Evolutionary conservation across 2,888 invertebrate species (phyloP).

Genomic region (Chirona hameri): DNA sequence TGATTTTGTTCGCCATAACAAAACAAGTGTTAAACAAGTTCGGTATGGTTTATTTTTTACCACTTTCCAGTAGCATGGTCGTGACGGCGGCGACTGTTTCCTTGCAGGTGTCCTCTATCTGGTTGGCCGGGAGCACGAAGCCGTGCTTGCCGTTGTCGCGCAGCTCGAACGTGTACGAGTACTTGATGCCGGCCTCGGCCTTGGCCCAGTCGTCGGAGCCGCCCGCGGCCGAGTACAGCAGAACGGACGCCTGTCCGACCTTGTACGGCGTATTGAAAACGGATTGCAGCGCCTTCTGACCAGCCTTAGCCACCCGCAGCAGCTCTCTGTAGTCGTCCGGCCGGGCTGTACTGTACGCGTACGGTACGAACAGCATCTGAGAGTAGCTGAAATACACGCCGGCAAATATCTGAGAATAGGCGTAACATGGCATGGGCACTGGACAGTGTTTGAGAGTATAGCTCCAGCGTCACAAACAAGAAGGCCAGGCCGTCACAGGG

Average conservation of each 20-base stretch:
- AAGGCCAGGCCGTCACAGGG: no score
- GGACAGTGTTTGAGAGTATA: no score
- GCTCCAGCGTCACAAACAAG: no score
- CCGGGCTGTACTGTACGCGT: constrained; percentile 41
- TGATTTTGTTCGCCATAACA: no score
- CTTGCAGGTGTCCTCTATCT: constrained; percentile 69
- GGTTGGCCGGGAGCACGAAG: constrained; percentile 73
- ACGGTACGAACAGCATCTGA: constrained; percentile 45
- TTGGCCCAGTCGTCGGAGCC: constrained; percentile 39
- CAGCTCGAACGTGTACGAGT: constrained; percentile 83
- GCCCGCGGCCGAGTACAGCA: constrained; percentile 36
- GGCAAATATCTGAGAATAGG: no score
- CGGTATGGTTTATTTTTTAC: no score
- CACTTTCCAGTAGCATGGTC: constrained; percentile 37
- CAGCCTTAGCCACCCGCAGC: constrained; percentile 11
- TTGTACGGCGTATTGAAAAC: constrained; percentile 37
- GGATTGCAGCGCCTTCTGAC: constrained; percentile 26
- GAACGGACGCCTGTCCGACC: constrained; percentile 31
- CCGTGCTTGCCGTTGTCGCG: constrained; percentile 79
- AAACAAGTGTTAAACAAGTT: no score
- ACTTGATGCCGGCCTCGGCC: constrained; percentile 71
- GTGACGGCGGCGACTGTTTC: constrained; percentile 70
- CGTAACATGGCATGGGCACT: no score
- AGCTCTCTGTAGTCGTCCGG: not conserved
- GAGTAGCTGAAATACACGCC: constrained; percentile 41